Evolutionary conservation across 2,888 invertebrate genomes (phyloP).

Genomic region (Nomada flava): DNA sequence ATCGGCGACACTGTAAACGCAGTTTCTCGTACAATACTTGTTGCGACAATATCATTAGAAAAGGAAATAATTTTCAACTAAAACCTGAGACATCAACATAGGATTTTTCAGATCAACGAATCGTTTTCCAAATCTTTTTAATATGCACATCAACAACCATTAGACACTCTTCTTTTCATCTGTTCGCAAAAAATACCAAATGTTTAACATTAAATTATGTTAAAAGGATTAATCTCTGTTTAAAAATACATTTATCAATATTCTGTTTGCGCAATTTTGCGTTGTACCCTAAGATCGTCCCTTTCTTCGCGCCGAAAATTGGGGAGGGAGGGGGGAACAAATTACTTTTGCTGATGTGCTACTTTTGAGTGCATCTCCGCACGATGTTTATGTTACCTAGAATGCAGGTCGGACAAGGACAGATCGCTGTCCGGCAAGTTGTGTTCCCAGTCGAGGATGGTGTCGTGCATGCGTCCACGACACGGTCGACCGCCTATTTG

Average conservation of each 20-base stretch:
- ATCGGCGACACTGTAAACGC: slow-evolving; percentile 92
- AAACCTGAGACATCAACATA: slow-evolving; percentile 50
- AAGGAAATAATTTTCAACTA: slow-evolving; percentile 44
- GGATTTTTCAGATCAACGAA: slow-evolving; percentile 41
- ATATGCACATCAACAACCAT: slow-evolving; percentile 45
- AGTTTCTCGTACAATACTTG: background rate
- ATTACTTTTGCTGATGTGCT: background rate
- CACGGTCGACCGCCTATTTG: slow-evolving; percentile 89
- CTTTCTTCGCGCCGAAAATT: background rate
- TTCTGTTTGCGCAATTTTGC: background rate
- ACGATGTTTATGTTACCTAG: slow-evolving; percentile 87
- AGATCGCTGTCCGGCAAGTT: slow-evolving; percentile 95
- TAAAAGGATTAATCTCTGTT: background rate
- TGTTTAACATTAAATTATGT: slow-evolving; percentile 27
- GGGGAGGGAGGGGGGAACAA: background rate
- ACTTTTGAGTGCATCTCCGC: too few relatives aligned
- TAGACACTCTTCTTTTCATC: slow-evolving; percentile 48
- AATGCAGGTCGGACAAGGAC: slow-evolving; percentile 93
- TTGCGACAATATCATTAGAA: background rate
- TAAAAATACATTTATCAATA: background rate
- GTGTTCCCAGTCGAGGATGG: slow-evolving; percentile 99
- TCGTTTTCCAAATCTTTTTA: slow-evolving; percentile 41
- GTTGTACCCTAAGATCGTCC: slow-evolving; percentile 15
- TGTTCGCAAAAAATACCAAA: slow-evolving; percentile 46
- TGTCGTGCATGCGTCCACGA: slow-evolving; percentile 94